These are phyloP conservation scores for Gadus macrocephalus DNA, from an alignment of 2,113 vertebrate genomes.

Conservation along the genomic window DNA sequence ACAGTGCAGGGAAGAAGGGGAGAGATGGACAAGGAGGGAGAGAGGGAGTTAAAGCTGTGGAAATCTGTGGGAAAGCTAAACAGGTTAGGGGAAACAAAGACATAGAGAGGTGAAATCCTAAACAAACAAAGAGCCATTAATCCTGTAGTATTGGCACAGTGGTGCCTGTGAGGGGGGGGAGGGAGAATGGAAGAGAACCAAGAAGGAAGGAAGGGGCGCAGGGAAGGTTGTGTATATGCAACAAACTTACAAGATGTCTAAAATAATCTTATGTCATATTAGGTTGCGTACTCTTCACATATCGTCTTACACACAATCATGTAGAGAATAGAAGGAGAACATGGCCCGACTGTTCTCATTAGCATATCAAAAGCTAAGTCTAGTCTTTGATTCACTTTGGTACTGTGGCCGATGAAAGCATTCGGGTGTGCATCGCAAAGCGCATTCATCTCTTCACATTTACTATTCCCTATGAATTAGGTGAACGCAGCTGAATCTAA, in stretches of 20 bases:
- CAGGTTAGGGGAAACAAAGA: background rate
- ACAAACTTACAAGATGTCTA: too few species aligned
- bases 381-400: background rate
- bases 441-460: slow-evolving; percentile 1
- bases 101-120: background rate
- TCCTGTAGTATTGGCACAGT: too few species aligned
- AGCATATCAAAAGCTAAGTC: too few species aligned
- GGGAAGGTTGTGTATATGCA: too few species aligned
- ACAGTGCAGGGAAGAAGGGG: slow-evolving; percentile 28
- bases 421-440: background rate
- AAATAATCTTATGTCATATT: too few species aligned
- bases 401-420: background rate
- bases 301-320: too few species aligned
- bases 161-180: too few species aligned
- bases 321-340: background rate
- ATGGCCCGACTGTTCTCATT: background rate
- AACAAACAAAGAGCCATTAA: background rate
- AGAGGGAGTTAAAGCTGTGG: slow-evolving; percentile 16
- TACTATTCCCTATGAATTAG: slow-evolving; percentile 5
- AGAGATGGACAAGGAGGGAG: slow-evolving; percentile 16
- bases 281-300: too few species aligned
- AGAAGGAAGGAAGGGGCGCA: too few species aligned
- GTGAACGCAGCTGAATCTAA: too few species aligned
- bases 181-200: too few species aligned
- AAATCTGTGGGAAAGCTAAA: background rate